Percentiles rank a stretch among this genome's conserved stretches.
Evolutionary conservation across 2,888 invertebrate species (phyloP).

Genomic region (Aphodius sticticus): DNA sequence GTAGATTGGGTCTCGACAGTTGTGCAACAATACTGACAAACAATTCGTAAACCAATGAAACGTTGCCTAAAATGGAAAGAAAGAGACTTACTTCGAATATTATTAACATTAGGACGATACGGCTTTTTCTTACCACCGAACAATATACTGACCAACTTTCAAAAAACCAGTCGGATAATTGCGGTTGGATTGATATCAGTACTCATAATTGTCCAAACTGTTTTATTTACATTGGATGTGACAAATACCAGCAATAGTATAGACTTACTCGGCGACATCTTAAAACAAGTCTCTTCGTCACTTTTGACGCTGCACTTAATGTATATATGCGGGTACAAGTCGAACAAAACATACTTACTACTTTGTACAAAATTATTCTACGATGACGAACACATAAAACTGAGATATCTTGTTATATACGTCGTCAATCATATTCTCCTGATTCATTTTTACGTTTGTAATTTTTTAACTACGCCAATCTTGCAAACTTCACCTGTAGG

Average conservation of each 20-base stretch:
- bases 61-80: not conserved
- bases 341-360: not conserved
- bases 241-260: not conserved
- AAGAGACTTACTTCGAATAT: not conserved
- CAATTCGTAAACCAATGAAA: too few relatives aligned
- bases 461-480: not conserved
- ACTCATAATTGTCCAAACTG: not conserved
- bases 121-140: not conserved
- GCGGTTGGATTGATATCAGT: not conserved
- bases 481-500: not conserved
- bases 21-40: too few relatives aligned
- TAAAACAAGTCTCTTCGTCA: not conserved
- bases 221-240: not conserved
- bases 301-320: not conserved
- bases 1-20: too few relatives aligned
- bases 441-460: not conserved
- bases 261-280: not conserved
- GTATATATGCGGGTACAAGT: not conserved
- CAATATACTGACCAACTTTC: not conserved
- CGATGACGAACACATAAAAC: not conserved
- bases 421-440: not conserved
- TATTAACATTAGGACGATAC: not conserved
- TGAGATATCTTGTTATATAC: not conserved
- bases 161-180: not conserved
- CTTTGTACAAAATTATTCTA: not conserved